Evolutionary conservation across 1,140 invertebrate species (phyloP).

Genomic region (roundworm (Caenorhabditis elegans)): DNA sequence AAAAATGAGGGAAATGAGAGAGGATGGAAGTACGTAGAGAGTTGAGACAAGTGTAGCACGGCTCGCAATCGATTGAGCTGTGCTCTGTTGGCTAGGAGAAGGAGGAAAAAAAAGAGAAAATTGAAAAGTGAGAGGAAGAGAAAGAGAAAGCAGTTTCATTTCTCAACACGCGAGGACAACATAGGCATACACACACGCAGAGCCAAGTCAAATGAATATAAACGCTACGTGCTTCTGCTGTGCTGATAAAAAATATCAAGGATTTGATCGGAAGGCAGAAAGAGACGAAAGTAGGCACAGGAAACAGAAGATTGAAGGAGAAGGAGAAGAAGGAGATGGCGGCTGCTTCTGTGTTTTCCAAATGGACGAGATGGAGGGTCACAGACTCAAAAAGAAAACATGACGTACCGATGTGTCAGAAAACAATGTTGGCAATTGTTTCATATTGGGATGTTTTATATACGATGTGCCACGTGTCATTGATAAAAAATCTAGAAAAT

Average conservation of each 20-base stretch:
- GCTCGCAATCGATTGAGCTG: background rate
- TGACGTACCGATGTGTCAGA: background rate
- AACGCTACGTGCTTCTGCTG: background rate
- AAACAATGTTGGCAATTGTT: background rate
- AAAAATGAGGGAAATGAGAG: background rate
- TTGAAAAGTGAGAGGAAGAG: background rate
- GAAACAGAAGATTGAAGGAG: background rate
- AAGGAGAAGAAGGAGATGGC: background rate
- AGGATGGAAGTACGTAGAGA: background rate
- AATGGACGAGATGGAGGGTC: background rate
- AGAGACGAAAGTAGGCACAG: no score
- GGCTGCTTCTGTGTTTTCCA: no score
- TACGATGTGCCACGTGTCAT: background rate
- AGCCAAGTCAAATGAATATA: conserved; percentile 24
- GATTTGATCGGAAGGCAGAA: background rate
- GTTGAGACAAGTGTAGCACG: background rate
- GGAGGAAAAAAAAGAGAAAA: background rate
- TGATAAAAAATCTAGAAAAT: no score
- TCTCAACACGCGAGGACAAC: background rate
- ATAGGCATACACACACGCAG: background rate
- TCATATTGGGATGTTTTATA: background rate
- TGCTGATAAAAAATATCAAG: conserved; percentile 23
- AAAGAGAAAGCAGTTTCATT: background rate
- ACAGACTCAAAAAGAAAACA: background rate
- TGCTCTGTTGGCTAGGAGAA: background rate